Evolutionary conservation across 2,797 vertebrate genomes (phyloP).

Genomic region (Pteropus rufus): DNA sequence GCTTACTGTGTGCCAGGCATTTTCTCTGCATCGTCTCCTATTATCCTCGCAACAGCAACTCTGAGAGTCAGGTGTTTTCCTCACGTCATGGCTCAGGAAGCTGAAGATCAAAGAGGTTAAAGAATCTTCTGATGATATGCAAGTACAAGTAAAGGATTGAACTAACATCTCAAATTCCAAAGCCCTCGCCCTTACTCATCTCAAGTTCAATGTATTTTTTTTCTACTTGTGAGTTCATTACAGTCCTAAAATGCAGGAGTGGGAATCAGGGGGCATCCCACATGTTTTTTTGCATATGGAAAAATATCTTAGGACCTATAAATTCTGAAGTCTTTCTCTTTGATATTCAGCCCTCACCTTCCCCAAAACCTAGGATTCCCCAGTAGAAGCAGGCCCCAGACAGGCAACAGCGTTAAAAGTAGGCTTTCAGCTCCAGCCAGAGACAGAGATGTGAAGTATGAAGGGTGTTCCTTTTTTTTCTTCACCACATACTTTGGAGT

Average conservation of each 20-base stretch:
- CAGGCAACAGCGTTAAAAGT: background rate
- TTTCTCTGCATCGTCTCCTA: background rate
- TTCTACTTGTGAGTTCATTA: background rate
- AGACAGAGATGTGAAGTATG: background rate
- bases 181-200: background rate
- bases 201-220: background rate
- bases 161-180: background rate
- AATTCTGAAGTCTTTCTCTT: background rate
- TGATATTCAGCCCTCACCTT: background rate
- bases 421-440: background rate
- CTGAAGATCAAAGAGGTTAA: background rate
- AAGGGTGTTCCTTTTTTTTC: background rate
- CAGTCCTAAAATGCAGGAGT: background rate
- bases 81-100: background rate
- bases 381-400: background rate
- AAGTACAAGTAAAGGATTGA: background rate
- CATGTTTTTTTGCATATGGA: background rate
- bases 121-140: background rate
- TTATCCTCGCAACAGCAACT: background rate
- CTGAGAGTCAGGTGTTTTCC: background rate
- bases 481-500: conserved; percentile 51
- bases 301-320: background rate
- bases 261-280: background rate
- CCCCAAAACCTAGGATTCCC: background rate
- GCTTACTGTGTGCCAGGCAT: background rate